Percentiles rank a stretch among this genome's conserved stretches.
Conservation (phyloP, 2,113 vertebrate genomes). For the Oreotrochilus melanogaster region DNA sequence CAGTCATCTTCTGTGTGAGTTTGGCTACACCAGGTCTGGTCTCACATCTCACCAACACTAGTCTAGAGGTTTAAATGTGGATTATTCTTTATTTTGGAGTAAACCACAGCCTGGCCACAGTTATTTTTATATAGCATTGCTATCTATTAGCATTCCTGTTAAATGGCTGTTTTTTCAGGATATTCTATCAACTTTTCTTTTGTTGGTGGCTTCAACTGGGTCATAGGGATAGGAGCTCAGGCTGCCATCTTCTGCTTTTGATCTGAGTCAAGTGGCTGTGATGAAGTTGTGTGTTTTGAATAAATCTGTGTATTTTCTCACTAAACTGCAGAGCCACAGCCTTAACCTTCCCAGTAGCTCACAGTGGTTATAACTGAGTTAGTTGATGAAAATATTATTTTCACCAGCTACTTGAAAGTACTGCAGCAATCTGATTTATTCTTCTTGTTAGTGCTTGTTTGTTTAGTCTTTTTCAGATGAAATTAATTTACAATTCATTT, state of each 20-base stretch:
- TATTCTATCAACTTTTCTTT: not conserved
- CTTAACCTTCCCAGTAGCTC: not conserved
- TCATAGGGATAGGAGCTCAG: not conserved
- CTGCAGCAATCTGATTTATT: constrained; percentile 4
- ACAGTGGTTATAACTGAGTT: not conserved
- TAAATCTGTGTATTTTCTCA: constrained; percentile 22
- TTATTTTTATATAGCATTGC: not conserved
- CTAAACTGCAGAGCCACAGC: not conserved
- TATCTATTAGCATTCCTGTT: not conserved
- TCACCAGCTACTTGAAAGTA: not conserved
- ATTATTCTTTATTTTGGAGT: not conserved
- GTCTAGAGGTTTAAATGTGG: not conserved
- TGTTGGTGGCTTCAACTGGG: not conserved
- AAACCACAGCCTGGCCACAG: not conserved
- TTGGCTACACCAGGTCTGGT: not conserved
- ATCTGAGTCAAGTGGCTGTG: not conserved
- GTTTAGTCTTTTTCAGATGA: not conserved
- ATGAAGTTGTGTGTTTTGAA: not conserved
- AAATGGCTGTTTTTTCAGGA: not conserved
- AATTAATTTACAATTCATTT: not conserved
- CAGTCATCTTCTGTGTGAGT: not conserved
- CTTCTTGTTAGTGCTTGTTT: constrained; percentile 9
- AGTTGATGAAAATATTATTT: constrained; percentile 54
- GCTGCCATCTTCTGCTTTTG: not conserved
- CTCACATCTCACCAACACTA: not conserved